Percentiles rank a stretch among this genome's conserved stretches.
Evolutionary conservation across 1,140 invertebrate genomes (phyloP).

Genomic region (Lethrus apterus): DNA sequence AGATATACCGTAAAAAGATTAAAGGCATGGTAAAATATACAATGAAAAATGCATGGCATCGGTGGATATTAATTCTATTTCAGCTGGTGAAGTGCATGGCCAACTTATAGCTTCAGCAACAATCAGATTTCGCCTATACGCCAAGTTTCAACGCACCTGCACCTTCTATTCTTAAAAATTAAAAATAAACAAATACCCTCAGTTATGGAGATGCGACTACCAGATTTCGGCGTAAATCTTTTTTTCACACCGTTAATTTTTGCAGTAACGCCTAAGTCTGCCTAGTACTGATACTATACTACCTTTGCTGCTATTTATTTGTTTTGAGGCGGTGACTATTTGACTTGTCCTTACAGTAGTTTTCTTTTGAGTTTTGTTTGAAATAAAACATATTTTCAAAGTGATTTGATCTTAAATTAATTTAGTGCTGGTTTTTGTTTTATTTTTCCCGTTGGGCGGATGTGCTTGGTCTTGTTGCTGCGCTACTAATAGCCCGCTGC

Average conservation of each 20-base stretch:
- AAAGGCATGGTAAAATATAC: too few species aligned
- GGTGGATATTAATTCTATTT: slow-evolving; percentile 18
- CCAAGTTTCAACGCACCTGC: slow-evolving; percentile 17
- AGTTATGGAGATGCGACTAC: slow-evolving; percentile 5
- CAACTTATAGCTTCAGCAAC: slow-evolving; percentile 17
- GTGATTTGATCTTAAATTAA: slow-evolving; percentile 28
- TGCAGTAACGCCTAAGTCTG: too few species aligned
- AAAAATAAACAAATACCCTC: slow-evolving; percentile 3
- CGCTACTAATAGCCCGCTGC: slow-evolving; percentile 49
- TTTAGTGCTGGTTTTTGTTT: slow-evolving; percentile 42
- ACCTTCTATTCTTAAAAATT: slow-evolving; percentile 5
- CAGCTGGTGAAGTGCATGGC: slow-evolving; percentile 18
- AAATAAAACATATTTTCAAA: not conserved
- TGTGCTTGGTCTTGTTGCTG: slow-evolving; percentile 43
- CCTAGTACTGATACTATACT: too few species aligned
- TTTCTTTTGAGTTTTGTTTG: too few species aligned
- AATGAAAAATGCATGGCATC: too few species aligned
- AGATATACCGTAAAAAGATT: too few species aligned
- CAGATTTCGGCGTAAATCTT: too few species aligned
- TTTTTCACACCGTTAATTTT: too few species aligned
- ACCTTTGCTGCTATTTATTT: slow-evolving; percentile 1
- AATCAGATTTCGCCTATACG: slow-evolving; percentile 12
- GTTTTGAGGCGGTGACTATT: not conserved
- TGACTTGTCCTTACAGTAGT: too few species aligned
- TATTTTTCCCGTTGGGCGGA: slow-evolving; percentile 38